Percentiles rank a stretch among this genome's conserved stretches.
phyloP scores from a whole-genome alignment of 2,888 invertebrate genomes.

The Parnassius glacialis region DNA sequence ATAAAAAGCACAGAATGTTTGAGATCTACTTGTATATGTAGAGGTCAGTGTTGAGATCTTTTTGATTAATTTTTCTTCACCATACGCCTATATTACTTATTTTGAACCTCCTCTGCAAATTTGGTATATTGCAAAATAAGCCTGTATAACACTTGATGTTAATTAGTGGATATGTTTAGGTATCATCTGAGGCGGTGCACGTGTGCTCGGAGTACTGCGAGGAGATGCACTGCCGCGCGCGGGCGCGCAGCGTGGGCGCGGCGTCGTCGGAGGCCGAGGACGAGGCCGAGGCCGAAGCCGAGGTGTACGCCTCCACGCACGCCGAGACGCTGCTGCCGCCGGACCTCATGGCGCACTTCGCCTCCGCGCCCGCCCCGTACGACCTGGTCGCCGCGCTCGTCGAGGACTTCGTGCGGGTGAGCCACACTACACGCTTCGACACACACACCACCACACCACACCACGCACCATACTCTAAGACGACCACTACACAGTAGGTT shows the following conservation, averaged over 20 bases:
- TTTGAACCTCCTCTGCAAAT: too few species aligned
- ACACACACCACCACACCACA: too few species aligned
- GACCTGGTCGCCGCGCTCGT: conserved; percentile 81
- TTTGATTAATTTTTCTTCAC: too few species aligned
- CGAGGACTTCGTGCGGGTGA: conserved; percentile 79
- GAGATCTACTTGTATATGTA: too few species aligned
- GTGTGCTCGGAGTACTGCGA: conserved; percentile 78
- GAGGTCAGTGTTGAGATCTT: too few species aligned
- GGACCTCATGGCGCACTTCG: conserved; percentile 60
- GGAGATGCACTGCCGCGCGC: conserved; percentile 73
- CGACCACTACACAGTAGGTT: too few species aligned
- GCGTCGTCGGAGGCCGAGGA: conserved; percentile 64
- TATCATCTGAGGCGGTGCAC: conserved; percentile 63
- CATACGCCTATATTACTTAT: too few species aligned
- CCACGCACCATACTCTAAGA: too few species aligned
- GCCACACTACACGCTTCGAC: conserved; percentile 23
- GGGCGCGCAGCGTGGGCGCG: conserved; percentile 65
- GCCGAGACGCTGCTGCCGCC: conserved; percentile 55
- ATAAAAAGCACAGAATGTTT: too few species aligned
- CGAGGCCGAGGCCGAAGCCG: conserved; percentile 47
- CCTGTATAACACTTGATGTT: not conserved
- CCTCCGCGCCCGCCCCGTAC: conserved; percentile 61
- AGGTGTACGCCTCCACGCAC: conserved; percentile 67
- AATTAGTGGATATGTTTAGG: conserved; percentile 36
- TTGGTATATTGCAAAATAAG: too few species aligned